These are phyloP conservation scores for Temnothorax ravouxi DNA, from an alignment of 2,888 invertebrate species.

Conservation along the genomic window DNA sequence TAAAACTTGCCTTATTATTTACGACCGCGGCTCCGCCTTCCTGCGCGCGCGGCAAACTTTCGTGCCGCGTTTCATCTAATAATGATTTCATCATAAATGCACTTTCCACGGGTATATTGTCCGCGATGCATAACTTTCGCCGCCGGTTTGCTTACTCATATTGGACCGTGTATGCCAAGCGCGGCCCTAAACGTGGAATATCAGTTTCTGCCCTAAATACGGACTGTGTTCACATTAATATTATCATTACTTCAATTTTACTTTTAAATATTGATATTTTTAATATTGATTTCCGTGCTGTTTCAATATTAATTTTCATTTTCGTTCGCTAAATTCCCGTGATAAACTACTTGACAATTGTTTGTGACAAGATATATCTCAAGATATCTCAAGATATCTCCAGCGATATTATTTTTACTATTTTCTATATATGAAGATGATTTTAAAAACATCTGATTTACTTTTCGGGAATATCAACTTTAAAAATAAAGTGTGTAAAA, in stretches of 20 bases:
- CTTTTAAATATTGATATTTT: neutral
- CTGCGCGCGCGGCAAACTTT: conserved; percentile 25
- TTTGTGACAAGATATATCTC: neutral
- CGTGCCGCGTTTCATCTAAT: conserved; percentile 40
- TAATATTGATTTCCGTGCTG: neutral
- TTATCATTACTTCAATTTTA: neutral
- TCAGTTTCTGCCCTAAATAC: neutral
- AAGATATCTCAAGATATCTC: neutral
- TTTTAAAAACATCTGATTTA: neutral
- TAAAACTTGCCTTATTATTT: conserved; percentile 49
- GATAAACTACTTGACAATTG: neutral
- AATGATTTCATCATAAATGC: conserved; percentile 30
- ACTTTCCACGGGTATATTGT: conserved; percentile 24
- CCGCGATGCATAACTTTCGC: conserved; percentile 47
- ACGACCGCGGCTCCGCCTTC: conserved; percentile 13
- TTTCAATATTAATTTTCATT: neutral
- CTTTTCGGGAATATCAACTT: neutral
- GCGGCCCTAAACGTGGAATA: conserved; percentile 10
- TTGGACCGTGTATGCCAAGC: neutral
- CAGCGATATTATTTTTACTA: neutral
- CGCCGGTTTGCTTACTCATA: neutral
- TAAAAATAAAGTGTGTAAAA: neutral
- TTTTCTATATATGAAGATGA: neutral
- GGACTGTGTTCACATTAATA: neutral
- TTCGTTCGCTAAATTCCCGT: neutral